Evolutionary conservation across 2,113 vertebrate genomes (phyloP).

Genomic region (Sinocyclocheilus rhinocerous): DNA sequence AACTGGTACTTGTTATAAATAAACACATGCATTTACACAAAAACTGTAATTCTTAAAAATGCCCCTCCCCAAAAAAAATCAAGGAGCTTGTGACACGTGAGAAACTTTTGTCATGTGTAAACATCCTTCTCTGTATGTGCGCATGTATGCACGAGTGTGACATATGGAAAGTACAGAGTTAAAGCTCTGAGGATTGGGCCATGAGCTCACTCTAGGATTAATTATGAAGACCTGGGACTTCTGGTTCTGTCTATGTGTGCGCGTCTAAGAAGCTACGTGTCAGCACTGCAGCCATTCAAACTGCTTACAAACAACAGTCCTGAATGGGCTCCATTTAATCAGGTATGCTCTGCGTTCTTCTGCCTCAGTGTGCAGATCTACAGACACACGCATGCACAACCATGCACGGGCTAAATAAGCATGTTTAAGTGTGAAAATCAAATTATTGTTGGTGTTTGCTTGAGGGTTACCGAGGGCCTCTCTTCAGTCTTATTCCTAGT

Average conservation of each 20-base stretch:
- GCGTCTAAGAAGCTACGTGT: conserved; percentile 47
- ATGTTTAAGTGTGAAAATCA: conserved; percentile 69
- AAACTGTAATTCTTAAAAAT: background rate
- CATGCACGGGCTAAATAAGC: conserved; percentile 57
- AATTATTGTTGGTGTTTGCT: conserved; percentile 63
- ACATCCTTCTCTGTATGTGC: background rate
- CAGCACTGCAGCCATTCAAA: conserved; percentile 55
- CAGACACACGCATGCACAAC: conserved; percentile 55
- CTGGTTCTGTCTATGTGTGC: conserved; percentile 46
- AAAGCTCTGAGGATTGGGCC: conserved; percentile 43
- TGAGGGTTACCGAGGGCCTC: conserved; percentile 58
- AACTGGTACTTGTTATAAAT: background rate
- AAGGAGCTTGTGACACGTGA: background rate
- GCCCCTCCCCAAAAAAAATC: background rate
- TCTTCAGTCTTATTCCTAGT: conserved; percentile 63
- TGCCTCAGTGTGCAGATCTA: conserved; percentile 32
- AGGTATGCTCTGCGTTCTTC: conserved; percentile 49
- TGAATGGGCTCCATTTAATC: conserved; percentile 56
- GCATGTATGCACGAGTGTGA: conserved; percentile 24
- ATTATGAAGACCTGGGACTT: conserved; percentile 51
- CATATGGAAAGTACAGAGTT: conserved; percentile 48
- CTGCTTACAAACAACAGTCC: conserved; percentile 51
- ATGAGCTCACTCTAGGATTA: conserved; percentile 51
- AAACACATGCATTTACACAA: background rate
- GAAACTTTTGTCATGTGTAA: background rate